These are phyloP conservation scores for Pollachius pollachius DNA, from an alignment of 2,113 vertebrate genomes.

Conservation along the genomic window DNA sequence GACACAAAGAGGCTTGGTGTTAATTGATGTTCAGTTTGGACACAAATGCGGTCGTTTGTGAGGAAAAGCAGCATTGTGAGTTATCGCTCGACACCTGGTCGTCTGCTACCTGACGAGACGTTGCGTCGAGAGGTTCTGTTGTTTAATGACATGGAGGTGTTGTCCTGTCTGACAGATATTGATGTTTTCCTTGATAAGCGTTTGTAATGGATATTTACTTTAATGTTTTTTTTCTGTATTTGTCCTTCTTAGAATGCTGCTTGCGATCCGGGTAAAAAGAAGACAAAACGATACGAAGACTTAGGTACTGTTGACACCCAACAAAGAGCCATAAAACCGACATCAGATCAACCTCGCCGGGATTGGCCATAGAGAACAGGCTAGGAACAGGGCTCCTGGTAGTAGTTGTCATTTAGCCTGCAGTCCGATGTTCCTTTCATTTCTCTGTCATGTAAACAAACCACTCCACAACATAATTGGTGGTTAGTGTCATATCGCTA, in stretches of 20 bases:
- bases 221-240: neutral
- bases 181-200: no score
- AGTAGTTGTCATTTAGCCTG: neutral
- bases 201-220: no score
- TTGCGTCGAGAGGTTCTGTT: no score
- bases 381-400: neutral
- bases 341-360: neutral
- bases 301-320: conserved; percentile 40
- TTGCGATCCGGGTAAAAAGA: conserved; percentile 55
- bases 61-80: no score
- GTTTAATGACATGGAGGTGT: no score
- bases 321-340: conserved; percentile 65
- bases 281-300: conserved; percentile 40
- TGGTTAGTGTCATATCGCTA: no score
- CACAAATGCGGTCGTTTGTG: no score
- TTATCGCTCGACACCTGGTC: no score
- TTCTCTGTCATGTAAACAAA: conserved; percentile 11
- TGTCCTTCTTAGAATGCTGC: conserved; percentile 57
- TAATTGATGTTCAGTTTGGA: no score
- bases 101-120: no score
- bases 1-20: conserved; percentile 32
- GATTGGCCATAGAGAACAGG: neutral
- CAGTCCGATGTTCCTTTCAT: neutral
- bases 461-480: neutral
- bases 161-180: no score